Percentiles rank a stretch among this genome's conserved stretches.
phyloP scores from a whole-genome alignment of 2,888 invertebrate species.

The Cantharis rufa region DNA sequence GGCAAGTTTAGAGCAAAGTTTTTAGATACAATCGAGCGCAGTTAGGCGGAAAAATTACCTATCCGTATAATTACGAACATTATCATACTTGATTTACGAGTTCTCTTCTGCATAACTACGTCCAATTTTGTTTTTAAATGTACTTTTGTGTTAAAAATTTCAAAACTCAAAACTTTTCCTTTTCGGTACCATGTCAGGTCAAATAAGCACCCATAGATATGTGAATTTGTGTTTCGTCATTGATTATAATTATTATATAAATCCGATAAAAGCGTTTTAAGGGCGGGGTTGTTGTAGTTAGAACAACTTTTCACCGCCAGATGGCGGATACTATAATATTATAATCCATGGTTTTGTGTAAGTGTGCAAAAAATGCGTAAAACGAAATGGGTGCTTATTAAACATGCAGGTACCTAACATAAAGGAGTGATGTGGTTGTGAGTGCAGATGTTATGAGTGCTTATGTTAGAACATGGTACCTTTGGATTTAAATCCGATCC shows the following conservation, averaged over 20 bases:
- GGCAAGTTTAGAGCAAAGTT: not conserved
- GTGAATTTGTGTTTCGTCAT: not conserved
- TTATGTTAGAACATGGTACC: slow-evolving; percentile 52
- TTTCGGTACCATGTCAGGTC: slow-evolving; percentile 18
- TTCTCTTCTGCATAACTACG: not conserved
- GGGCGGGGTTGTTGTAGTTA: no score
- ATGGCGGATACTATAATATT: not conserved
- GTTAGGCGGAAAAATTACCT: not conserved
- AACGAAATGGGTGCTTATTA: slow-evolving; percentile 41
- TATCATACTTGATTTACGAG: not conserved
- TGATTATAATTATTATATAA: not conserved
- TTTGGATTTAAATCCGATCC: slow-evolving; percentile 80
- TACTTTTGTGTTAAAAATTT: not conserved
- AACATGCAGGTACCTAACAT: slow-evolving; percentile 41
- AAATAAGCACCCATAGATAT: slow-evolving; percentile 26
- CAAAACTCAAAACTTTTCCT: slow-evolving; percentile 17
- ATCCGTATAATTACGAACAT: not conserved
- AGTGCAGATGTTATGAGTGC: slow-evolving; percentile 40
- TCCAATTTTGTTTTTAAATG: not conserved
- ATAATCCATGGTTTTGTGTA: not conserved
- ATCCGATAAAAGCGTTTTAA: not conserved
- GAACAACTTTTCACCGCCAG: no score
- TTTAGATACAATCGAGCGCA: not conserved
- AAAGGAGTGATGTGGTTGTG: slow-evolving; percentile 5
- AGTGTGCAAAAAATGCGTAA: slow-evolving; percentile 2